Evolutionary conservation across 2,113 vertebrate genomes (phyloP).

Genomic region (Cynopterus brachyotis): DNA sequence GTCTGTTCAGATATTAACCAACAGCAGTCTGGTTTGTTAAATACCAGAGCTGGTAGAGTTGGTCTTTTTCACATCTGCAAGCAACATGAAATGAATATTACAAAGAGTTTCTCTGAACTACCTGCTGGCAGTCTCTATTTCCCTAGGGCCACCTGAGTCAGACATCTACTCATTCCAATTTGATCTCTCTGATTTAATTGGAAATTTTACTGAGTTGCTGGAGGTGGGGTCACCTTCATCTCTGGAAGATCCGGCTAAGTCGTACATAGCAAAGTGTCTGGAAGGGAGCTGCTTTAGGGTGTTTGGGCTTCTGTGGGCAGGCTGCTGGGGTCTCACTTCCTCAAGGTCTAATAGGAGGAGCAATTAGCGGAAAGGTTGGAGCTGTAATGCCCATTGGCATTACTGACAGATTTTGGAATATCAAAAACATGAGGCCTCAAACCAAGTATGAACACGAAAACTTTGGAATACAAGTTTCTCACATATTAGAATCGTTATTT

Average conservation of each 20-base stretch:
- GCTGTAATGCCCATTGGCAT: background rate
- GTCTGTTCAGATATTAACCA: constrained; percentile 58
- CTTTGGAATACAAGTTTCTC: background rate
- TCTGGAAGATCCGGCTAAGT: background rate
- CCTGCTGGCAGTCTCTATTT: constrained; percentile 10
- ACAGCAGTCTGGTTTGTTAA: constrained; percentile 40
- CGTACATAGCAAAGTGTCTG: background rate
- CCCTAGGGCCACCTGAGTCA: constrained; percentile 23
- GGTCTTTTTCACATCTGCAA: constrained; percentile 37
- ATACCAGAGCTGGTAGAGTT: constrained; percentile 28
- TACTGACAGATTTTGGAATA: background rate
- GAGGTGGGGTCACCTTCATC: background rate
- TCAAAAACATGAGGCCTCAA: background rate
- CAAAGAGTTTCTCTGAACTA: constrained; percentile 31
- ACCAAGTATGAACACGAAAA: background rate
- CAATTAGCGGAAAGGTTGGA: background rate
- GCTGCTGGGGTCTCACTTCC: background rate
- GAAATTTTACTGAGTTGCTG: constrained; percentile 22
- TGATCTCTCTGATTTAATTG: constrained; percentile 53
- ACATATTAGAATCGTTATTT: background rate
- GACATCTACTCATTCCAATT: background rate
- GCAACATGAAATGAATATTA: constrained; percentile 50
- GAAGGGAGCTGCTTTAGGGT: background rate
- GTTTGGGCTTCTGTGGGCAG: background rate
- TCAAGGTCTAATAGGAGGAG: background rate